Evolutionary conservation across 2,888 invertebrate genomes (phyloP), one percentile per base, ranked within the genome.

Genomic region (Noctua pronuba): DNA sequence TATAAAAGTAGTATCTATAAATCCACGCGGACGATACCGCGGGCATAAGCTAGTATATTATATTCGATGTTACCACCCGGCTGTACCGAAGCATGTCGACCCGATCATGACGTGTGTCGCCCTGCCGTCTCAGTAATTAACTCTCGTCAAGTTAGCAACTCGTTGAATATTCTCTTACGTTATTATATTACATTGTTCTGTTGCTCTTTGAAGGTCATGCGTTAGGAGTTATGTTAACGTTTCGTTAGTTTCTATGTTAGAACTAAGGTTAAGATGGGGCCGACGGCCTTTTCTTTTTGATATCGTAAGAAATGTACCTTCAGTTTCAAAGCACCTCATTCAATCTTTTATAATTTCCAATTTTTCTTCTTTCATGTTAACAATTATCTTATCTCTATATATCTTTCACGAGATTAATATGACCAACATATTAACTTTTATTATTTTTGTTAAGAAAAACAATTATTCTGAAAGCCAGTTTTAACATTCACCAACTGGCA

Each of bases 131-230:
- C 46, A 31, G 31, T 81, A 81, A 81, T 85, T 81, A 85, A 77
- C 72, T 81, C 46, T 49, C 55, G 16, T 46, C 21, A 65, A 77
- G 74, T 84, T 82, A 58, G 77, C 18, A 72, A 80, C 80, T 80
- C 84, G 68, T 71, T 85, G 70, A 82, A 84, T 84, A 84, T 82
- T 85, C 82, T 75, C 35, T 11, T 49, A 58, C 10, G 75, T 84
- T 84, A 68, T 84, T 64, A 52, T 58, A 58, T 81, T 81, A 82
- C 41, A 55, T 69, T 49, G 65, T 44, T 58, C 18, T 66, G 65
- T 82, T 83, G 65, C 58, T 69, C 28, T 84, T 79, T 49, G 46
- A 41, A 16, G 49, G n/a, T 55, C 58, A 38, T 58, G 58, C 67
- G 38, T 55, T 24, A 52, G 38, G 8, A 52, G 13, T 76, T 66